Percentiles rank a stretch among this genome's conserved stretches.
Evolutionary conservation across 2,113 vertebrate genomes (phyloP).

Genomic region (Trematocara marginatum): DNA sequence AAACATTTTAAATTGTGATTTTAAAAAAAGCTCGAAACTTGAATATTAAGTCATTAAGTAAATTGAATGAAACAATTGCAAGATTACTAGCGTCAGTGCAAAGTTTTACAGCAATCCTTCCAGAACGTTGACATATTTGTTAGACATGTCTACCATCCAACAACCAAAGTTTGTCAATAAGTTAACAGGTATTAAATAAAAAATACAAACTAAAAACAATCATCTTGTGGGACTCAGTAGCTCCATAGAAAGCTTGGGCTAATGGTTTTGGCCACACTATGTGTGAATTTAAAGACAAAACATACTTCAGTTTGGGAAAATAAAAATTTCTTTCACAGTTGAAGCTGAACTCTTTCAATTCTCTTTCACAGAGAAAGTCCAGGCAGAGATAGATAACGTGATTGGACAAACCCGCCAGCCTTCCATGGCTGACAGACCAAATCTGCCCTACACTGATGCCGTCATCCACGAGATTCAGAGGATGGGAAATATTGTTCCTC

Average conservation of each 20-base stretch:
- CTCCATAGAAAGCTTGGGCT: neutral
- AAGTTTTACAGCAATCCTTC: neutral
- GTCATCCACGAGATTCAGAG: conserved; percentile 79
- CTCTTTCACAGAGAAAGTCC: conserved; percentile 32
- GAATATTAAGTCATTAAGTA: neutral
- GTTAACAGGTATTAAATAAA: neutral
- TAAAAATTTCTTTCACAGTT: neutral
- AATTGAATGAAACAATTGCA: neutral
- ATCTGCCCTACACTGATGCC: conserved; percentile 77
- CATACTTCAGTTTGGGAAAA: neutral
- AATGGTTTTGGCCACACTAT: neutral
- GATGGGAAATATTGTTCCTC: conserved; percentile 70
- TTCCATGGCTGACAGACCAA: conserved; percentile 64
- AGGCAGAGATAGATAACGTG: conserved; percentile 65
- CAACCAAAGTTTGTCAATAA: neutral
- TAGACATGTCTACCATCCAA: neutral
- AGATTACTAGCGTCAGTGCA: neutral
- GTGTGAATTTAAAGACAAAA: neutral
- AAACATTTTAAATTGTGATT: neutral
- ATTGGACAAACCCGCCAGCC: conserved; percentile 52
- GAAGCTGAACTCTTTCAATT: accelerated
- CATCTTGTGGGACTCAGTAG: neutral
- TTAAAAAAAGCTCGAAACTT: neutral
- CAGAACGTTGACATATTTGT: neutral
- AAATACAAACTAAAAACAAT: neutral